These are phyloP conservation scores for Barnardius zonarius DNA, from an alignment of 2,113 vertebrate genomes.

Conservation along the genomic window DNA sequence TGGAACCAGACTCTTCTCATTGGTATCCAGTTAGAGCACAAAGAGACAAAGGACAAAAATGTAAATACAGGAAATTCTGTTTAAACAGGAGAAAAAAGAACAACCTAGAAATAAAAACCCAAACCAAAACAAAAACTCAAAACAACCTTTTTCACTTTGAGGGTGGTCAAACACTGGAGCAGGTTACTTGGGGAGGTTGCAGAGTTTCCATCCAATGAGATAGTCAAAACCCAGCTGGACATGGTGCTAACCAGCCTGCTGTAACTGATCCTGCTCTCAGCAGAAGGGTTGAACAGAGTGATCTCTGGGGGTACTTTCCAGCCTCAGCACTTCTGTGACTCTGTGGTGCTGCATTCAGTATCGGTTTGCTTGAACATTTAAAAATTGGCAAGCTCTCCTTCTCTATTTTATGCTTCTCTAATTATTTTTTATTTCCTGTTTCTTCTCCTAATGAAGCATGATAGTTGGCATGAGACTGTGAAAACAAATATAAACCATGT, in stretches of 20 bases:
- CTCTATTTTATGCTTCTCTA: not conserved
- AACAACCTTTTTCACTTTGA: not conserved
- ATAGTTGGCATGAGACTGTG: not conserved
- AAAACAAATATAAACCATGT: not conserved
- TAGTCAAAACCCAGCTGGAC: not conserved
- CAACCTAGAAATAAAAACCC: not conserved
- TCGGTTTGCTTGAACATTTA: not conserved
- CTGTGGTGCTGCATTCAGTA: not conserved
- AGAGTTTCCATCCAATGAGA: not conserved
- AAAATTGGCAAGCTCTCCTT: not conserved
- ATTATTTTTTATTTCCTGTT: not conserved
- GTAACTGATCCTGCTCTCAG: not conserved
- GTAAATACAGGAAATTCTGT: not conserved
- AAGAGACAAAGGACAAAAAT: not conserved
- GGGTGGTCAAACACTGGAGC: not conserved
- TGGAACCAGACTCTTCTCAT: rapidly evolving
- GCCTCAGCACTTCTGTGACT: not conserved
- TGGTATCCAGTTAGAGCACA: not conserved
- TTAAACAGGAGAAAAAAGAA: not conserved
- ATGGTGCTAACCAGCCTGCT: not conserved
- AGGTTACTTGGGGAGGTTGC: not conserved
- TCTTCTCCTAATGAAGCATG: not conserved
- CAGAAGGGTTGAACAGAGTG: rapidly evolving
- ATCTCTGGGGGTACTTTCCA: not conserved
- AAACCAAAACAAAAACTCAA: not conserved